phyloP scores from a whole-genome alignment of 2,113 vertebrate genomes.

The Pogonocichla stellata region DNA sequence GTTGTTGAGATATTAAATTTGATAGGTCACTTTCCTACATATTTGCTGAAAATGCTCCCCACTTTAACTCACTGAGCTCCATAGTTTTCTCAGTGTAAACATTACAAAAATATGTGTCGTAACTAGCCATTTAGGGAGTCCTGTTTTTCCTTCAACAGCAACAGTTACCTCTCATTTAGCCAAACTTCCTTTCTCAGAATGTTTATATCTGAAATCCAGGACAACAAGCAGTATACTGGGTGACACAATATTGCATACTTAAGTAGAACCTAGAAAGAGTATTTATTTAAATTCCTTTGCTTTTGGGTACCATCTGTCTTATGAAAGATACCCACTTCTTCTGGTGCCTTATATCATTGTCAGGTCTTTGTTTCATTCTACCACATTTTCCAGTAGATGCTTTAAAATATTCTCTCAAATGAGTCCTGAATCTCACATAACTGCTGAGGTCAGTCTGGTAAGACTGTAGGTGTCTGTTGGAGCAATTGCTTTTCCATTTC shows the following conservation, averaged over 20 bases:
- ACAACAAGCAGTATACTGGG: background rate
- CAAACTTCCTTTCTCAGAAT: background rate
- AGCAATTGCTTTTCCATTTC: conserved; percentile 2
- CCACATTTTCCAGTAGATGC: background rate
- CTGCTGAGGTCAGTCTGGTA: background rate
- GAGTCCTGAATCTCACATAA: background rate
- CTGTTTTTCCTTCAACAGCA: background rate
- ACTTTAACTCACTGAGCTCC: background rate
- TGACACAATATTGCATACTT: background rate
- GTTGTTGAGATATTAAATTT: background rate
- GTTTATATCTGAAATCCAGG: background rate
- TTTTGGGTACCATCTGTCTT: background rate
- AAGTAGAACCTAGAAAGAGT: background rate
- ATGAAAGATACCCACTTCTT: background rate
- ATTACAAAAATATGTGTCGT: background rate
- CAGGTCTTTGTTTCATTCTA: background rate
- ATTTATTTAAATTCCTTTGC: background rate
- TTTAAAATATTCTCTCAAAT: background rate
- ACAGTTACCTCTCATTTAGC: background rate
- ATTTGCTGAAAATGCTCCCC: background rate
- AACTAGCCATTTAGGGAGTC: background rate
- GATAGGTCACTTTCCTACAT: background rate
- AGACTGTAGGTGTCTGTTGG: background rate
- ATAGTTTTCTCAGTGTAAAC: background rate
- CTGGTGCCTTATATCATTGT: background rate